A percentile compares a stretch with the other conserved stretches of the same genome.
Conservation (phyloP, 2,113 vertebrate species). For the Psammodynastes pulverulentus region DNA sequence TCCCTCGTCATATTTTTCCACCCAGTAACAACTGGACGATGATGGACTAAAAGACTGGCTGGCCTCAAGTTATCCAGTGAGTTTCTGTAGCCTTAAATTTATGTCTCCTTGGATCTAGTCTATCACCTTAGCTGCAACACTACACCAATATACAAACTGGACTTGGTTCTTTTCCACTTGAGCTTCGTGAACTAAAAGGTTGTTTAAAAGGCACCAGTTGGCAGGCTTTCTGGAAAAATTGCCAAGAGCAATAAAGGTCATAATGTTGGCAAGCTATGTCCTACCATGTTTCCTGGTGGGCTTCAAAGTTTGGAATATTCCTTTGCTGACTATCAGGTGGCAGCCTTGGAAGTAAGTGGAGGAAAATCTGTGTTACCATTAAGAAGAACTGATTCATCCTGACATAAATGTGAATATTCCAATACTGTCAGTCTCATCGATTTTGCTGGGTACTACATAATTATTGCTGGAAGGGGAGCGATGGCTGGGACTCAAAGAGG, state of each 20-base stretch:
- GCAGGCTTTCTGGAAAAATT: background rate
- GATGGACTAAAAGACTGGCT: background rate
- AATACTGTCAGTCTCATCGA: background rate
- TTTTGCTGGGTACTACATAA: background rate
- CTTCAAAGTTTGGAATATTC: background rate
- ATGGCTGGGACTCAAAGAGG: background rate
- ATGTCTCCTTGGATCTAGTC: background rate
- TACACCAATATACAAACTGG: background rate
- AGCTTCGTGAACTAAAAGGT: background rate
- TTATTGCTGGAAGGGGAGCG: background rate
- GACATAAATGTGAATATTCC: background rate
- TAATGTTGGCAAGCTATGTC: constrained; percentile 2
- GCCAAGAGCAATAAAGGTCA: background rate
- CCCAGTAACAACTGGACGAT: background rate
- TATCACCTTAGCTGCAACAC: background rate
- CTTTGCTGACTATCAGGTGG: background rate
- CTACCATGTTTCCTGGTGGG: background rate
- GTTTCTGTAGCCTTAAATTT: background rate
- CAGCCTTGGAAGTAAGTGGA: background rate
- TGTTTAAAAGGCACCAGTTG: background rate
- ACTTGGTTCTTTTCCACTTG: background rate
- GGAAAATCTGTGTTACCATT: background rate
- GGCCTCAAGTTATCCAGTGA: background rate
- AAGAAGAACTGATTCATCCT: background rate
- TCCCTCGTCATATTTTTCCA: background rate